phyloP scores from a whole-genome alignment of 2,797 vertebrate species.

The Ateles fusciceps region DNA sequence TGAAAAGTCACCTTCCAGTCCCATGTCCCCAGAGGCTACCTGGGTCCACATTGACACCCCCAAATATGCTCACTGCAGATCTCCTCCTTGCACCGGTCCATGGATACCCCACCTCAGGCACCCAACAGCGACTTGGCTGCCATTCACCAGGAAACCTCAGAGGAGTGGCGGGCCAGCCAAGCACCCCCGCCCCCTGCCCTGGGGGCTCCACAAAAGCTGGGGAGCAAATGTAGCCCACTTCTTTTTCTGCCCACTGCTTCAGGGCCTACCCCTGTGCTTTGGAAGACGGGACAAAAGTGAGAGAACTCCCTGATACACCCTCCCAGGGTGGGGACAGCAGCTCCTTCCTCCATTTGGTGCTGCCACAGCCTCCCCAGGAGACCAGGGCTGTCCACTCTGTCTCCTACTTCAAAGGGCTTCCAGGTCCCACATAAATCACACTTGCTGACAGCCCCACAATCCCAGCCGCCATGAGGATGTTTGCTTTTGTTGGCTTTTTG shows the following conservation, averaged over 20 bases:
- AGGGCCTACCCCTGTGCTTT: background rate
- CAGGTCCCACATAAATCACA: background rate
- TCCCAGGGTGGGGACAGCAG: background rate
- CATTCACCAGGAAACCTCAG: background rate
- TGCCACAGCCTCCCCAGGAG: background rate
- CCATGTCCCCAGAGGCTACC: background rate
- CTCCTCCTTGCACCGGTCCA: background rate
- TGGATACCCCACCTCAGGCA: background rate
- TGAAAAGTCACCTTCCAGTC: background rate
- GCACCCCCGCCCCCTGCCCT: background rate
- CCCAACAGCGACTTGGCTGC: background rate
- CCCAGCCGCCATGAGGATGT: background rate
- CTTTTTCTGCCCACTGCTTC: background rate
- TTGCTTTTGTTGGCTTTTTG: background rate
- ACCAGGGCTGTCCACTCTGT: background rate
- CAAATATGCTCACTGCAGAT: background rate
- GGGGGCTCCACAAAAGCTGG: background rate
- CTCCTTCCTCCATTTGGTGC: background rate
- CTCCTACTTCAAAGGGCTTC: slow-evolving; percentile 38
- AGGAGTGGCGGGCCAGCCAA: background rate
- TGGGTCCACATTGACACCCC: background rate
- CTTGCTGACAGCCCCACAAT: background rate
- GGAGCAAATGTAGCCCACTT: background rate
- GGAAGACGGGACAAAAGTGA: background rate
- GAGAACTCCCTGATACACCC: background rate